Percentiles rank a stretch among this genome's conserved stretches.
phyloP scores from a whole-genome alignment of 1,140 invertebrate species.

The Dermatophagoides farinae region DNA sequence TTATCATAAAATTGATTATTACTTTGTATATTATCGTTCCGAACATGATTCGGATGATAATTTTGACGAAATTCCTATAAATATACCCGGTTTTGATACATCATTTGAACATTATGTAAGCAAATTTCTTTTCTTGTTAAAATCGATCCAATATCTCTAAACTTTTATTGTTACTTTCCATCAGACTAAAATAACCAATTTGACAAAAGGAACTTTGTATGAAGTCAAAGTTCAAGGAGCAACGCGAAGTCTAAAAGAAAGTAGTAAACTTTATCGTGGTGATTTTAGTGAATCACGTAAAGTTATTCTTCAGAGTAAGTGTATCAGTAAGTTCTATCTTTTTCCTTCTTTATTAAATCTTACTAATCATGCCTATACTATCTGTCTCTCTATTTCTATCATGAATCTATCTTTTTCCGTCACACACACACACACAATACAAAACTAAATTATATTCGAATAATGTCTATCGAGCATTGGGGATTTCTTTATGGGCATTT shows the following conservation, averaged over 20 bases:
- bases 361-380: background rate
- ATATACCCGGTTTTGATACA: constrained; percentile 30
- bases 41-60: constrained; percentile 26
- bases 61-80: constrained; percentile 39
- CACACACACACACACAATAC: background rate
- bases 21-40: constrained; percentile 45
- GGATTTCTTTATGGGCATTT: background rate
- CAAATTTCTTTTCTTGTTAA: background rate
- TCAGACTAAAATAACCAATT: constrained; percentile 32
- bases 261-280: constrained; percentile 37
- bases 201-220: constrained; percentile 49
- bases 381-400: background rate
- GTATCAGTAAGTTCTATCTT: constrained; percentile 24
- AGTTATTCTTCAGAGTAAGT: constrained; percentile 42
- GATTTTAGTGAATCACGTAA: constrained; percentile 39
- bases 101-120: constrained; percentile 18
- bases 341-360: background rate
- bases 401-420: background rate
- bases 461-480: background rate
- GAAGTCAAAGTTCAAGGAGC: constrained; percentile 48
- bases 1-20: constrained; percentile 47
- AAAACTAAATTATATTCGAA: background rate
- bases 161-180: background rate
- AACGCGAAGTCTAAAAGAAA: constrained; percentile 42
- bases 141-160: constrained; percentile 9